Percentiles rank a stretch among this genome's conserved stretches.
Evolutionary conservation across 2,113 vertebrate genomes (phyloP).

Genomic region (Cnemophilus loriae): DNA sequence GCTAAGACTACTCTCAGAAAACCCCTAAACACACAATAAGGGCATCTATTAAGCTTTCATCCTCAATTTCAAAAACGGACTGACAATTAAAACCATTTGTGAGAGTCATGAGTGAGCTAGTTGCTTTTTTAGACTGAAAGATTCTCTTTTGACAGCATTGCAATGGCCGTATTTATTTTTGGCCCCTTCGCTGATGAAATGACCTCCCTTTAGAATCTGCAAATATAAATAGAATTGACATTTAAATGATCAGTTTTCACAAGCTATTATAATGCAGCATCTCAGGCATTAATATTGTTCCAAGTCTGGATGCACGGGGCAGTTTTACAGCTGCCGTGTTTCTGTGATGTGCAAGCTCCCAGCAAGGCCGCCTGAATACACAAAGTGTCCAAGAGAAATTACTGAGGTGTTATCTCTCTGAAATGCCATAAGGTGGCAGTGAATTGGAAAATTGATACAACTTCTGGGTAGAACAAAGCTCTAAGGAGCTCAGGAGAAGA

Average conservation of each 20-base stretch:
- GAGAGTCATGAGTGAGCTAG: neutral
- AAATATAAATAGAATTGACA: neutral
- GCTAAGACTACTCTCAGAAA: neutral
- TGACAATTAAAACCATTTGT: neutral
- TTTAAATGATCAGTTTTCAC: conserved; percentile 5
- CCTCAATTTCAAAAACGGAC: neutral
- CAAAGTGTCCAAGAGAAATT: neutral
- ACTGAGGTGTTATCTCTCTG: conserved; percentile 26
- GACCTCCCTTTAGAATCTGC: neutral
- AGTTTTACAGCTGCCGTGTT: neutral
- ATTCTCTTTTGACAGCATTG: conserved; percentile 18
- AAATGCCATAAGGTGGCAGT: conserved; percentile 58
- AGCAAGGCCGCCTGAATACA: neutral
- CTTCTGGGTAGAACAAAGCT: conserved; percentile 1
- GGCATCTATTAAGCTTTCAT: neutral
- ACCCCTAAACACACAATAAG: neutral
- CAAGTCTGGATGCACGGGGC: neutral
- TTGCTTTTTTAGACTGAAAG: conserved; percentile 13
- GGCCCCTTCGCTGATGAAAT: neutral
- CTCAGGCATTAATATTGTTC: neutral
- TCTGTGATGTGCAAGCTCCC: neutral
- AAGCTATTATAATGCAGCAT: neutral
- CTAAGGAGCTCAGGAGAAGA: neutral
- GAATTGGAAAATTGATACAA: conserved; percentile 12
- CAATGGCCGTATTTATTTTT: conserved; percentile 27